These are phyloP conservation scores for Labroides dimidiatus DNA, from an alignment of 2,797 vertebrate species.

Conservation along the genomic window DNA sequence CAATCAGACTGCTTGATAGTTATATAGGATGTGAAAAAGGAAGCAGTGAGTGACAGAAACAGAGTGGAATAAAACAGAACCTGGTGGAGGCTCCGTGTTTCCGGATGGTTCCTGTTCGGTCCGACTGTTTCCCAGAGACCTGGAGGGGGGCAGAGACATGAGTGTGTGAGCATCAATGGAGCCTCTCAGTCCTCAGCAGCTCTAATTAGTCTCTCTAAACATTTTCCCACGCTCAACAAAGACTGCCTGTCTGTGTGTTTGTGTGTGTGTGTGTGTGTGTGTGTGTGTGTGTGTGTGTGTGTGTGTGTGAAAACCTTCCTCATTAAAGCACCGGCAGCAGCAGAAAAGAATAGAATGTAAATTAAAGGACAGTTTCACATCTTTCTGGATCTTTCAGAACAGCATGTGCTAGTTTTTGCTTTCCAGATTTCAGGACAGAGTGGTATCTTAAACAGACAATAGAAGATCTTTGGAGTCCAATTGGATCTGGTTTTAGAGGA, in stretches of 20 bases:
- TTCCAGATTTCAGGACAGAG: no score
- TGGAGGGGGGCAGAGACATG: conserved; percentile 25
- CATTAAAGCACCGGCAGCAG: conserved; percentile 3
- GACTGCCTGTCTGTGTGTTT: conserved; percentile 23
- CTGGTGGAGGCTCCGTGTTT: conserved; percentile 69
- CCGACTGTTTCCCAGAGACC: conserved; percentile 76
- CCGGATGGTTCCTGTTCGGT: conserved; percentile 70
- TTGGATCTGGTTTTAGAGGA: no score
- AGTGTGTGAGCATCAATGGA: conserved; percentile 56
- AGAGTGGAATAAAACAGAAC: conserved; percentile 33
- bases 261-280: conserved; percentile 20
- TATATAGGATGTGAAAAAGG: conserved; percentile 4
- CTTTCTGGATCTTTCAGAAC: background rate
- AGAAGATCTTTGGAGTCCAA: background rate
- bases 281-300: conserved; percentile 9
- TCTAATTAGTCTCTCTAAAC: conserved; percentile 59
- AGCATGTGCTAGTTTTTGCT: no score
- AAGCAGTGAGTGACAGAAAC: conserved; percentile 17
- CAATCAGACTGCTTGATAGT: conserved; percentile 12
- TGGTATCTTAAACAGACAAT: background rate
- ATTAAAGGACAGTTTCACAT: background rate
- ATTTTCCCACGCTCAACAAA: conserved; percentile 75
- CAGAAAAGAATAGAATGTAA: background rate
- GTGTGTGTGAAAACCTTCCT: background rate
- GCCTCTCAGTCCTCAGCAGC: conserved; percentile 44